Percentiles rank a stretch among this genome's conserved stretches.
These are phyloP conservation scores for Jacana jacana DNA, from an alignment of 2,113 vertebrate species.

Conservation along the genomic window DNA sequence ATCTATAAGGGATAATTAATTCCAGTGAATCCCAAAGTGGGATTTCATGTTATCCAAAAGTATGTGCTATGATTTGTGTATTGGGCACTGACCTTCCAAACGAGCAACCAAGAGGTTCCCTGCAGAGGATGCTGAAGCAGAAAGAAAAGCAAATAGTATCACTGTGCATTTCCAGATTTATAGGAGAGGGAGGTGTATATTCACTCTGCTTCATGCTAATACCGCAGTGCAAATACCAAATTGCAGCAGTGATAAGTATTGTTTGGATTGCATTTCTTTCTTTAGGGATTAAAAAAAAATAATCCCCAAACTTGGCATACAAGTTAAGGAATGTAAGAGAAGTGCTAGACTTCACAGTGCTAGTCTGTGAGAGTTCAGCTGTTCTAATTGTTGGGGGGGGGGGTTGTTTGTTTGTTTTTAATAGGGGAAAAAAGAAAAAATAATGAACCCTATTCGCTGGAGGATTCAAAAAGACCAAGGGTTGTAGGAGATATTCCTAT, in stretches of 20 bases:
- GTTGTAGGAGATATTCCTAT: slow-evolving; percentile 95
- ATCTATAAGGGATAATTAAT: not conserved
- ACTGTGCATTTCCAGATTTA: not conserved
- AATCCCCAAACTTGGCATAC: not conserved
- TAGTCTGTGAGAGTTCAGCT: not conserved
- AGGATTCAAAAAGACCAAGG: slow-evolving; percentile 88
- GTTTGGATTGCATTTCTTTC: not conserved
- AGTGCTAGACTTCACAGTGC: not conserved
- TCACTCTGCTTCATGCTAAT: not conserved
- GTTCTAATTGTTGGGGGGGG: no score
- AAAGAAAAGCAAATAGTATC: not conserved
- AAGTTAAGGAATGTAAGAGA: not conserved
- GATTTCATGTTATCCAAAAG: not conserved
- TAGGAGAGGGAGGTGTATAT: not conserved
- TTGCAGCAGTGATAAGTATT: not conserved
- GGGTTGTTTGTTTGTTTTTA: slow-evolving; percentile 2
- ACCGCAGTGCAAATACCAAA: not conserved
- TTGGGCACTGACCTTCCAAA: not conserved
- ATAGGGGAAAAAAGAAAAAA: slow-evolving; percentile 92
- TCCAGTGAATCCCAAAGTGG: not conserved
- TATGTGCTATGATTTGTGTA: not conserved
- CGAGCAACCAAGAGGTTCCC: not conserved
- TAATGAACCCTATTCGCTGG: slow-evolving; percentile 82
- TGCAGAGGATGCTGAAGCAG: not conserved
- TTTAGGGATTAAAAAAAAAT: not conserved